Evolutionary conservation across 2,797 vertebrate species (phyloP).

Genomic region (Anguilla marmorata): DNA sequence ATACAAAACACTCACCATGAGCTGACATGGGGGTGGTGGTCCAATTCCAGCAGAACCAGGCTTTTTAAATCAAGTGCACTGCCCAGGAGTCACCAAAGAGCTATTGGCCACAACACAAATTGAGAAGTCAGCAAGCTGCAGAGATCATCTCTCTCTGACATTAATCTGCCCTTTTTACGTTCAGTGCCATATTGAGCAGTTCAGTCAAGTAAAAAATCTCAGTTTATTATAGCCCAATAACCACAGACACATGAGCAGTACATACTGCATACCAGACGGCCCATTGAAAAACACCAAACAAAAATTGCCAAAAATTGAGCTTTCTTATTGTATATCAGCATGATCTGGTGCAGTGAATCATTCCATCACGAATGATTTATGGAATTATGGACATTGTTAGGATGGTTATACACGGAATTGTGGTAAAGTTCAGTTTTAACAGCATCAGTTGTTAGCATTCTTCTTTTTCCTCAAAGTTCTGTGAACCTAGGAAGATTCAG

Average conservation of each 20-base stretch:
- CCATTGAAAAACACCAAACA: too few relatives aligned
- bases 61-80: background rate
- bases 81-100: background rate
- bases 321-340: background rate
- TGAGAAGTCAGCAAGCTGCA: background rate
- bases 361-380: background rate
- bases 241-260: background rate
- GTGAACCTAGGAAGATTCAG: background rate
- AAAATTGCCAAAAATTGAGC: background rate
- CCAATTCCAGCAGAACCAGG: background rate
- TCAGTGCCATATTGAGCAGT: too few relatives aligned
- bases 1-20: background rate
- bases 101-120: background rate
- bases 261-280: background rate
- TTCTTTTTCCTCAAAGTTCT: background rate
- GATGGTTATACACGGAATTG: background rate
- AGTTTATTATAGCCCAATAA: too few relatives aligned
- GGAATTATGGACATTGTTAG: background rate
- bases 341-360: background rate
- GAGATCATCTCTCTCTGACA: background rate
- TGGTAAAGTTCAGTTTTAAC: background rate
- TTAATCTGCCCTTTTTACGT: too few relatives aligned
- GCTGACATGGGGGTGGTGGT: background rate
- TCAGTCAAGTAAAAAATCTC: too few relatives aligned
- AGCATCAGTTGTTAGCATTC: background rate